These are phyloP conservation scores for Saturnia japonica DNA, from an alignment of 2,888 invertebrate species.

Conservation along the genomic window DNA sequence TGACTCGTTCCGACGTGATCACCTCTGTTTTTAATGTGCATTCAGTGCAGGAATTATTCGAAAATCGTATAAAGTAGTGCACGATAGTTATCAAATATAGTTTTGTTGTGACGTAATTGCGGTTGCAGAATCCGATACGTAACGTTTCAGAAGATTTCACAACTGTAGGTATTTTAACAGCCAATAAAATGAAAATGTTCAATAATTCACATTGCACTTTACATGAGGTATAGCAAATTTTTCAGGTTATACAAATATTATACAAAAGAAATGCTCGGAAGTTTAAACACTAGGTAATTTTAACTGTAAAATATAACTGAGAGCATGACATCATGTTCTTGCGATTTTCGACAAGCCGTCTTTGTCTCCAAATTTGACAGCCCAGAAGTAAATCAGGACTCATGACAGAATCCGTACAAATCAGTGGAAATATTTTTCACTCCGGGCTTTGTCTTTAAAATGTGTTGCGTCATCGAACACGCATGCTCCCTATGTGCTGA, in stretches of 20 bases:
- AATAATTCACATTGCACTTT: too few relatives aligned
- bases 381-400: slow-evolving; percentile 64
- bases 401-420: slow-evolving; percentile 70
- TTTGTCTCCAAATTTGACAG: slow-evolving; percentile 72
- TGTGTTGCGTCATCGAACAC: slow-evolving; percentile 52
- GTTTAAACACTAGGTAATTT: slow-evolving; percentile 14
- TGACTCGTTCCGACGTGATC: too few relatives aligned
- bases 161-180: too few relatives aligned
- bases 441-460: slow-evolving; percentile 34
- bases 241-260: background rate
- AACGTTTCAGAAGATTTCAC: too few relatives aligned
- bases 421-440: slow-evolving; percentile 65
- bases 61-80: too few relatives aligned
- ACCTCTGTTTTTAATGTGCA: too few relatives aligned
- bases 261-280: background rate
- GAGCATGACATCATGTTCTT: slow-evolving; percentile 71
- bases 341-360: slow-evolving; percentile 65
- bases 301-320: slow-evolving; percentile 21
- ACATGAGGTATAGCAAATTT: too few relatives aligned
- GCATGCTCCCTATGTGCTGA: slow-evolving; percentile 54
- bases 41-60: too few relatives aligned
- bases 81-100: too few relatives aligned
- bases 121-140: too few relatives aligned
- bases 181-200: too few relatives aligned
- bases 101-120: too few relatives aligned